Base-by-base conservation (phyloP, 2,888 invertebrate genomes). In the Muschampia plurimacula region DNA sequence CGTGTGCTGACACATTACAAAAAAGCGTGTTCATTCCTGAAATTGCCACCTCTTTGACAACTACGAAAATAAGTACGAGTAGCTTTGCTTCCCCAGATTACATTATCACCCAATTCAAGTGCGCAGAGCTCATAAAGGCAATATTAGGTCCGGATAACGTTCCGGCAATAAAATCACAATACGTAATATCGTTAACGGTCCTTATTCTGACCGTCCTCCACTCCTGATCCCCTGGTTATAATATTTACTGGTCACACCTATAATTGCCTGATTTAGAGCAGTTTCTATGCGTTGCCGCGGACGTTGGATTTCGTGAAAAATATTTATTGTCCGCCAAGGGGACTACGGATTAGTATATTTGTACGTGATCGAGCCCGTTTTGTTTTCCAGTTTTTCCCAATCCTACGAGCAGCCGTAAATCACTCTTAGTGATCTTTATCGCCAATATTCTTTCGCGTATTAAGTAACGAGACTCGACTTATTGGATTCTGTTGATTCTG, bases 181-280 rank as follows among this genome's bases (percentile, higher is more conserved):
- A 75, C 75, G 72, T 75, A 76, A 79, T 79, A 80, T 78, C 77
- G 55, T 63, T 72, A 67, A 72, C 67, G 72, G 52, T 72, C 72
- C 72, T 72, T 67, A 72, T 67, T 72, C 67, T 32, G 72, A 32
- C 67, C 72, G 67, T 72, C 57, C 72, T 72, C 72, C 72, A 81
- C 80, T 84, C 80, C 78, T 89, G 91, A 90, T 89, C 91, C 91
- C 89, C 84, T 83, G 84, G 87, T 90, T 90, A 89, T 89, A 88
- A 90, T 90, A 90, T 89, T 89, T 89, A 89, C 92, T 90, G 87
- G 87, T 85, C 87, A 85, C 92, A 90, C 91, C 92, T 91, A 90
- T 92, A 92, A 93, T 93, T 91, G 94, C 91, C 93, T 93, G 87
- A 89, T 94, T 93, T 90, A 89, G 84, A 83, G 91, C 91, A 84